Base-by-base conservation (phyloP, 2,113 vertebrate species). In the Sinocyclocheilus maitianheensis region DNA sequence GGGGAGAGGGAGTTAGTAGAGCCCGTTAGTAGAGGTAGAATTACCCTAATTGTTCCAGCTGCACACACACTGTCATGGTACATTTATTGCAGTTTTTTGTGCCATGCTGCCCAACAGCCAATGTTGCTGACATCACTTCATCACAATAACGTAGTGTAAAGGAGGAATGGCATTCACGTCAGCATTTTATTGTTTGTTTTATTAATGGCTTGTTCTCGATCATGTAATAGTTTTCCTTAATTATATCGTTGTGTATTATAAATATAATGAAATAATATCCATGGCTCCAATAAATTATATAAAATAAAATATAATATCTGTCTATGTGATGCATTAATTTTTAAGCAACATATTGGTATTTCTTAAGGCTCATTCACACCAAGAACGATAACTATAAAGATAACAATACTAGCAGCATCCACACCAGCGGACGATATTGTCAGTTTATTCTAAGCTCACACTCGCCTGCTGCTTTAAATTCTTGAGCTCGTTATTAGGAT, bases 41-140 rank as follows among this genome's bases (percentile, higher is more conserved):
- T 81, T 81, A 81, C 37, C 22, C 79, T 63, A 67, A 81, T 81
- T 81, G 60, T 81, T 81, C 40, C 62, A 67, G 79, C 60, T 81
- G 79, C 40, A 65, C 14, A 40, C 62, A 65, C 79, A 40, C 18
- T 60, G 20, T 79, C 53, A 14, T 58, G 26, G 76, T 51, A 55
- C 51, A 18, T 80, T 80, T 43, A 81, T 48, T 46, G 40, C 62
- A 81, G 79, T 37, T 67, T 67, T 63, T 46, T 67, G 60, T 81
- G 79, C 79, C 62, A 63, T 48, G 22, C 79, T 63, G 40, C 79
- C 40, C 79, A 43, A 26, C 26, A 62, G 53, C 34, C 20, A 58
- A n/a, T 60, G 53, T 62, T 79, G 77, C 77, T 79, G 30, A 62
- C 77, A 79, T 62, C 77, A 62, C 77, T 62, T 79, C 18, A 60